Evolutionary conservation across 2,888 invertebrate genomes (phyloP).

Genomic region (Glaucopsyche alexis): DNA sequence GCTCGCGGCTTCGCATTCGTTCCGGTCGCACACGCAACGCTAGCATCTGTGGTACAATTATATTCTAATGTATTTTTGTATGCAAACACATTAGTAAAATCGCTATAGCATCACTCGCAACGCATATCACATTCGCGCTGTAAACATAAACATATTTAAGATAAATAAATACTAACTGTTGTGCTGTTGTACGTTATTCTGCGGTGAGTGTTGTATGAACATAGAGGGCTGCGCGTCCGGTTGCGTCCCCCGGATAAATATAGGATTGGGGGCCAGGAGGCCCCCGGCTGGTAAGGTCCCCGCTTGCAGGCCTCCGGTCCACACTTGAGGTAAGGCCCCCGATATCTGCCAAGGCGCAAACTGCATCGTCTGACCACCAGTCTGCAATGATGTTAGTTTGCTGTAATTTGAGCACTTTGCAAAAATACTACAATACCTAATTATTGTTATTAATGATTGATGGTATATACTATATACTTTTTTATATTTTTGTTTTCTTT

Average conservation of each 20-base stretch:
- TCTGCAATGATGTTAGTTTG: slow-evolving; percentile 52
- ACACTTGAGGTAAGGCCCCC: slow-evolving; percentile 85
- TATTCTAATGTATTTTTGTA: background rate
- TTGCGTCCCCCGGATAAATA: slow-evolving; percentile 90
- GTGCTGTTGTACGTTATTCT: slow-evolving; percentile 74
- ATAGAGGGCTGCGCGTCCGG: slow-evolving; percentile 85
- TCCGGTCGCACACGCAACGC: slow-evolving; percentile 64
- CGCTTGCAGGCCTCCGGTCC: slow-evolving; percentile 85
- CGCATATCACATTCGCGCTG: background rate
- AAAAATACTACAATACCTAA: background rate
- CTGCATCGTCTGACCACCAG: slow-evolving; percentile 86
- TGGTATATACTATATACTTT: background rate
- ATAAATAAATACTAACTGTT: slow-evolving; percentile 59
- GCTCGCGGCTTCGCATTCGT: slow-evolving; percentile 64
- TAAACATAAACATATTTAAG: slow-evolving; percentile 19
- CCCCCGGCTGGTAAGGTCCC: slow-evolving; percentile 83
- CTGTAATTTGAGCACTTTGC: slow-evolving; percentile 14
- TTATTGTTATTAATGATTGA: background rate
- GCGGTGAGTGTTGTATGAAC: slow-evolving; percentile 91
- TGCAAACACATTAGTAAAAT: slow-evolving; percentile 7
- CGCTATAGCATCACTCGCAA: slow-evolving; percentile 20
- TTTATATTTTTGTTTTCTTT: background rate
- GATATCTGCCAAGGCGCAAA: slow-evolving; percentile 90
- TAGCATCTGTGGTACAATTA: slow-evolving; percentile 48
- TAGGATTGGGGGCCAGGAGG: slow-evolving; percentile 87